Base-by-base conservation (phyloP, 2,113 vertebrate genomes). In the Pelvicachromis taeniatus region DNA sequence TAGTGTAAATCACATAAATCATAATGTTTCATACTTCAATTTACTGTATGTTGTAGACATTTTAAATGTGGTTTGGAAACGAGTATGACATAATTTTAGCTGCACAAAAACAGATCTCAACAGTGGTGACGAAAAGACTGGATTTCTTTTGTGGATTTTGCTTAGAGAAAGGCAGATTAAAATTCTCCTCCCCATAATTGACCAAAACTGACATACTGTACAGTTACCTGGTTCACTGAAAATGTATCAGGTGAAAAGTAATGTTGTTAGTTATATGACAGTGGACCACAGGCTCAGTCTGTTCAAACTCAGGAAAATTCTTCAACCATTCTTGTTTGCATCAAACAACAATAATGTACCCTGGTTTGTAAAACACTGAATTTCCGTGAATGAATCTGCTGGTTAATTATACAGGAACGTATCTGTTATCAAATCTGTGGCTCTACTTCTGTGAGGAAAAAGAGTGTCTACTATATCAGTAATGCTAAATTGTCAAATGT, bases 251-350 rank as follows among this genome's bases (percentile, higher is more conserved):
- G 42, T 77, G 17, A 84, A 50, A 83, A 59, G 68, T 58, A 31
- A 79, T 13, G 10, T 52, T 52, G 4, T 31, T 52, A 59, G 42
- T 77, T 88, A 2, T 55, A 70, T 21, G 58, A 84, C 6, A 50
- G 63, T 59, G 61, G 58, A 94, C 83, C 77, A 77, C 92, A 87
- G 58, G 73, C 89, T 85, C 79, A 88, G 84, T 91, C 26, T 4
- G 68, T 16, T 3, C 29, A 88, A 90, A 81, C 94, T 95, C 94
- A 94, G 94, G 93, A 94, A 91, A 87, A 68, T 73, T 75, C 54
- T 78, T 45, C 23, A 90, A 65, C 63, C 70, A 77, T 80, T 59
- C 84, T 81, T 80, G 26, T 86, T 80, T 90, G 86, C 48, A 82
- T 85, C 33, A 65, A 38, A 38, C 29, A 77, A 85, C 73, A 40